Evolutionary conservation across 1,140 invertebrate genomes (phyloP), one percentile per base, ranked within the genome.

Genomic region (Parapsyche elsis): DNA sequence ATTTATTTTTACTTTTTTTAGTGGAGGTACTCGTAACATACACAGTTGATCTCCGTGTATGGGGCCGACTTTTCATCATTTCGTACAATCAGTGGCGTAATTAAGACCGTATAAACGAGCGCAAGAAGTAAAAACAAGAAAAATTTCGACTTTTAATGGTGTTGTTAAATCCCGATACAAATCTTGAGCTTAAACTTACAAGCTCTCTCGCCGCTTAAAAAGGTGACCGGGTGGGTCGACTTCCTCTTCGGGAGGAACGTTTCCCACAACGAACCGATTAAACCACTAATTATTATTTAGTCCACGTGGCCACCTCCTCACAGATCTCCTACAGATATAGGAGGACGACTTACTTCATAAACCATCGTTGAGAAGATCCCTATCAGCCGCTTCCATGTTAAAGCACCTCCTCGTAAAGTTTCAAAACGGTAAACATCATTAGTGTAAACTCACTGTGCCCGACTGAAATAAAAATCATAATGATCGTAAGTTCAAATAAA

Each of bases 231-330:
- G 64, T 67, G 57, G 24, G 64, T 67, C 64, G 21, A 67, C 23
- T 38, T 38, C 64, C 49, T 16, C 12, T 14, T 12, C 49, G 12
- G 10, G 2, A 53, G 49, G 16, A 53, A 53, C 5, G 64, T 67
- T 67, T 67, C 64, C 64, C 64, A 67, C 64, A 67, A 53, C 49
- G 49, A 23, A 24, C 7, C 64, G 23, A 67, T 67, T 26, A 26
- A 23, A 26, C 64, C 9, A 23, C 64, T 67, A 67, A 67, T 67
- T 67, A 67, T 67, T 67, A 67, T 67, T 67, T 67, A 23, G 64
- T 67, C 64, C 26, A 67, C 64, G 64, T 67, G 64, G 64, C 64
- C 64, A 67, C 64, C 64, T 67, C 19, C 24, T 61, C 64, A 67
- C 24, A 30, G 64, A 67, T 67, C 21, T 67, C 9, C 14, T 9